Evolutionary conservation across 2,888 invertebrate genomes (phyloP).

Genomic region (Drosophila ezoana): DNA sequence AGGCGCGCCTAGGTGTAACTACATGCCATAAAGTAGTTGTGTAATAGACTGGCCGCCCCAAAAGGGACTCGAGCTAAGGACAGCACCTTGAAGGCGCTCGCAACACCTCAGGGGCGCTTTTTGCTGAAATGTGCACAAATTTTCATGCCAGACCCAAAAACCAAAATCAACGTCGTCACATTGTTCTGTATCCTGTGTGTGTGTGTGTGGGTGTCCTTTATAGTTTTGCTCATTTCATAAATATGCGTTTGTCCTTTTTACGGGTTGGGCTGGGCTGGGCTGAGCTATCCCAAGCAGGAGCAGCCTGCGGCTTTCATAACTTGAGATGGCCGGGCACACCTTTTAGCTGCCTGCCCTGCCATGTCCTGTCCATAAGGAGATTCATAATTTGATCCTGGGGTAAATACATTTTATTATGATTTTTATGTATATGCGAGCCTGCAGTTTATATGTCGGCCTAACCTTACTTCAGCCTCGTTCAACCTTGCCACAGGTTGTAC

Average conservation of each 20-base stretch:
- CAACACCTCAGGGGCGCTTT: conserved; percentile 73
- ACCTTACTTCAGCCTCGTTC: conserved; percentile 31
- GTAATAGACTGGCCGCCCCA: conserved; percentile 71
- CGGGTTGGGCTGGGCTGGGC: conserved; percentile 28
- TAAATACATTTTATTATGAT: conserved; percentile 84
- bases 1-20: conserved; percentile 76
- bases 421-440: conserved; percentile 77
- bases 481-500: conserved; percentile 75
- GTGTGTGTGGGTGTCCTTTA: conserved; percentile 64
- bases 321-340: conserved; percentile 69
- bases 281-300: background rate
- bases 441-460: conserved; percentile 66
- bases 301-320: conserved; percentile 77
- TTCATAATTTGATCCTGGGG: conserved; percentile 84
- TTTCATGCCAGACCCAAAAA: conserved; percentile 65
- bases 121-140: conserved; percentile 81
- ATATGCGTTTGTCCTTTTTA: conserved; percentile 79
- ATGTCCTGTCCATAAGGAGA: conserved; percentile 70
- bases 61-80: conserved; percentile 57
- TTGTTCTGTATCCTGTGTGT: conserved; percentile 52
- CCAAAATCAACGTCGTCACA: conserved; percentile 76
- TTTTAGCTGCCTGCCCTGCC: conserved; percentile 59
- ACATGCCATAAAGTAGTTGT: conserved; percentile 77
- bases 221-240: conserved; percentile 79
- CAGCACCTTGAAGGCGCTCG: conserved; percentile 55